A percentile compares a stretch with the other conserved stretches of the same genome.
These are phyloP conservation scores for Eutolmus rufibarbis DNA, from an alignment of 2,888 invertebrate species.

Conservation along the genomic window DNA sequence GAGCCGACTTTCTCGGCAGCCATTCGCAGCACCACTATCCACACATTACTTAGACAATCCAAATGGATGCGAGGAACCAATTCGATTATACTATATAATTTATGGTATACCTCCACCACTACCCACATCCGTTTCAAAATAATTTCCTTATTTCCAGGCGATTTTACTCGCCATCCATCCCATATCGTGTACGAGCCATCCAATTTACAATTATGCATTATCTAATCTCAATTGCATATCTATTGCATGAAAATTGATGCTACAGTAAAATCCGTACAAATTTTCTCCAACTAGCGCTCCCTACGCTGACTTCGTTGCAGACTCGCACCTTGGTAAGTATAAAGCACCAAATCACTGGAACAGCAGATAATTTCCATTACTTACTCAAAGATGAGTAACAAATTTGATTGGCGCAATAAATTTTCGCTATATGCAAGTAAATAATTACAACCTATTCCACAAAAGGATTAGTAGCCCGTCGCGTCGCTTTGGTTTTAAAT, in stretches of 20 bases:
- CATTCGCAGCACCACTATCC: not conserved
- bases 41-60: not conserved
- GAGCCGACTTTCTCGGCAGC: not conserved
- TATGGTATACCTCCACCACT: slow-evolving; percentile 1
- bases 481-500: not conserved
- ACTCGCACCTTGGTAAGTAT: not conserved
- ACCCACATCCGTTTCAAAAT: slow-evolving; percentile 29
- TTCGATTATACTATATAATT: slow-evolving; percentile 1
- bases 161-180: not conserved
- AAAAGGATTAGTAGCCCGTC: not conserved
- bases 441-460: slow-evolving; percentile 11
- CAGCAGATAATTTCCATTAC: slow-evolving; percentile 31
- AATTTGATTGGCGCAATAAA: slow-evolving; percentile 41
- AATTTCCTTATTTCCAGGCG: slow-evolving; percentile 6
- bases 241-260: slow-evolving; percentile 30
- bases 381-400: slow-evolving; percentile 40
- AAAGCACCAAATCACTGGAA: not conserved
- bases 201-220: slow-evolving; percentile 37
- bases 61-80: not conserved
- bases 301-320: not conserved
- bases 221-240: slow-evolving; percentile 36
- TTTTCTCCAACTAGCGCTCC: not conserved
- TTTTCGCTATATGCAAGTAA: slow-evolving; percentile 30
- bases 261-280: slow-evolving; percentile 9
- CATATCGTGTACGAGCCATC: slow-evolving; percentile 6